Base-by-base conservation (phyloP, 2,888 invertebrate genomes). In the Ophion slaviceki region DNA sequence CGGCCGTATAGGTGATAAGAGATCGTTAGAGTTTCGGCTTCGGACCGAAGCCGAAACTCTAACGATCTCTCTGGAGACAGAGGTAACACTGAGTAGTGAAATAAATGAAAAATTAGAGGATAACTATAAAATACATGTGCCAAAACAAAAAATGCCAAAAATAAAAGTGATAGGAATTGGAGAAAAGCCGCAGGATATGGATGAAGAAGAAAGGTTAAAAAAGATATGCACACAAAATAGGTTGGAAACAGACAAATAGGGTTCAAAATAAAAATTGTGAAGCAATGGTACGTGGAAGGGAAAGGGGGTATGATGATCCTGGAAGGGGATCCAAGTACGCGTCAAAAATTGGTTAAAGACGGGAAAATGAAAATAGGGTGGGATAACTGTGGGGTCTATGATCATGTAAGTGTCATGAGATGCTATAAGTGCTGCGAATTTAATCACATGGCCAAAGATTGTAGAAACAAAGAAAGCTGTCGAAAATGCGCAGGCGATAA, bases 401-500 rank as follows among this genome's bases (percentile, higher is more conserved):
- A 85, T 8, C 77, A 83, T 40, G 53, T 86, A n/a, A 76, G 72
- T 62, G 77, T 86, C 11, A 6, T 79, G n/a, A 57, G 86, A 3
- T 85, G 85, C 24, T 86, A 67, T 53, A 86, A 83, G 14, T 87
- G 85, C 53, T 87, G 80, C 7, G 85, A 86, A 0, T 85, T 62
- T 67, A 78, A 83, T 74, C 84, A 84, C 64, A 53, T 86, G 36
- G 86, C 86, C 2, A 85, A 82, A 40, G 83, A 86, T 7, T 87
- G 85, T 72, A 45, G 7, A 4, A 86, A 83, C n/a, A 57, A 61
- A 45, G 68, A 24, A 36, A 72, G 57, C 1, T 87, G 86, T 40
- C 67, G 85, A 45, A 87, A 75, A 28, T 86, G 86, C 64, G 85
- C 76, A 11, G 59, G 77, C 10, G 32, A 59, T 0, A 86, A 87